Evolutionary conservation across 2,888 invertebrate species (phyloP).

Genomic region (Alitta virens): DNA sequence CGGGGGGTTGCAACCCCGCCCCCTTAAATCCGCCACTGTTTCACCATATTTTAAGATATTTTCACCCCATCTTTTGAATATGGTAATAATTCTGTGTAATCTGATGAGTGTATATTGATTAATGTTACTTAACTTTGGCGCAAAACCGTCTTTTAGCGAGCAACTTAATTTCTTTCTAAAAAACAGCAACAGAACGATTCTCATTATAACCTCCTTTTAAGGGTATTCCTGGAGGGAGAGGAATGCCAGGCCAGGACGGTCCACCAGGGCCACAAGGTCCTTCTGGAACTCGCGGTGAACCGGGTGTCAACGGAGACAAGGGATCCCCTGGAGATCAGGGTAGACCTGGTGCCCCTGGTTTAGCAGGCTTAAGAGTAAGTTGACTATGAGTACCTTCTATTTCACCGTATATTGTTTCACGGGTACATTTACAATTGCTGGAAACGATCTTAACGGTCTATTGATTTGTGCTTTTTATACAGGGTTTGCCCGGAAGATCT

Average conservation of each 20-base stretch:
- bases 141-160: not conserved
- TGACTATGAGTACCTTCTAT: not conserved
- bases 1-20: too few species aligned
- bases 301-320: conserved; percentile 22
- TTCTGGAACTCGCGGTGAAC: conserved; percentile 12
- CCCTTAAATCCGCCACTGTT: too few species aligned
- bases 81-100: too few species aligned
- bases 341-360: conserved; percentile 9
- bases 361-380: conserved; percentile 11
- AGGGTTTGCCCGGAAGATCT: conserved; percentile 21
- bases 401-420: too few species aligned
- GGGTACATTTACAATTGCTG: not conserved
- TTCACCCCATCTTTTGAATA: too few species aligned
- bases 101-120: too few species aligned
- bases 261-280: conserved; percentile 25
- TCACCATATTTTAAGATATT: too few species aligned
- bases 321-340: conserved; percentile 22
- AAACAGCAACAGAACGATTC: too few species aligned
- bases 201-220: too few species aligned
- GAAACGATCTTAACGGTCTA: not conserved
- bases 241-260: conserved; percentile 25
- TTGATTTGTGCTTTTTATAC: not conserved
- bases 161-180: not conserved
- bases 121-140: too few species aligned
- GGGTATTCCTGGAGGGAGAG: conserved; percentile 20